phyloP scores from a whole-genome alignment of 2,888 invertebrate species.

The Drosophila eohydei region DNA sequence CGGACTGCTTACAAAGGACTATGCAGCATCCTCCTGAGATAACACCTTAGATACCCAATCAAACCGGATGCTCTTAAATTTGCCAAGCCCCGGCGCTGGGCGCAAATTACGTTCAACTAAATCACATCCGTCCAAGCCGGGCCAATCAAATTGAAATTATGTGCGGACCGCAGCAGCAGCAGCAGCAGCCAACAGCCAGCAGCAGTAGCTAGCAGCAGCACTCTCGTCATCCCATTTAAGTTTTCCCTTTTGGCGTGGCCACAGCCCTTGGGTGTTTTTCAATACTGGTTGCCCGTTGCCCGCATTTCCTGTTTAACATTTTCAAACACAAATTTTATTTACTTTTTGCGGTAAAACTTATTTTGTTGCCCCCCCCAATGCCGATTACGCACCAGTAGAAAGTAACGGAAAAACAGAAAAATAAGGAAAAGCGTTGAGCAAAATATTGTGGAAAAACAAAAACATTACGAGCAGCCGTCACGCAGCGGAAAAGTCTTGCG shows the following conservation, averaged over 20 bases:
- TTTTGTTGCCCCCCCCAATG: slow-evolving; percentile 36
- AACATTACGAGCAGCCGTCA: slow-evolving; percentile 64
- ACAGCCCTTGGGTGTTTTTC: background rate
- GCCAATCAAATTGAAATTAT: slow-evolving; percentile 57
- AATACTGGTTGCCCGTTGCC: slow-evolving; percentile 9
- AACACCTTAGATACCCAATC: background rate
- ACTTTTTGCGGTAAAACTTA: slow-evolving; percentile 66
- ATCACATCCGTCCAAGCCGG: slow-evolving; percentile 30
- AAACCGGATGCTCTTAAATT: slow-evolving; percentile 3
- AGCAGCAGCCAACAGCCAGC: background rate
- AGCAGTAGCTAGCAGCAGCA: too few species aligned
- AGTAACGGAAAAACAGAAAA: background rate
- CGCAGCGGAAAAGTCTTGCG: slow-evolving; percentile 31
- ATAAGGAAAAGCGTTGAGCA: slow-evolving; percentile 20
- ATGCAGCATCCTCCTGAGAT: background rate
- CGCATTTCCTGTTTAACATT: slow-evolving; percentile 63
- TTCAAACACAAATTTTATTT: slow-evolving; percentile 63
- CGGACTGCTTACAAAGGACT: background rate
- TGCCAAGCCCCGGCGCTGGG: background rate
- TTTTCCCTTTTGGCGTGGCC: background rate
- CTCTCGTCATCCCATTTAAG: background rate
- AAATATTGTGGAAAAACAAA: slow-evolving; percentile 54
- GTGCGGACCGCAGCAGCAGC: slow-evolving; percentile 28
- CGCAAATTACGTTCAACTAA: slow-evolving; percentile 20
- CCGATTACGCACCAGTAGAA: slow-evolving; percentile 48